A percentile compares a stretch with the other conserved stretches of the same genome.
Evolutionary conservation across 1,140 invertebrate species (phyloP).

Genomic region (Dufourea novaeangliae): DNA sequence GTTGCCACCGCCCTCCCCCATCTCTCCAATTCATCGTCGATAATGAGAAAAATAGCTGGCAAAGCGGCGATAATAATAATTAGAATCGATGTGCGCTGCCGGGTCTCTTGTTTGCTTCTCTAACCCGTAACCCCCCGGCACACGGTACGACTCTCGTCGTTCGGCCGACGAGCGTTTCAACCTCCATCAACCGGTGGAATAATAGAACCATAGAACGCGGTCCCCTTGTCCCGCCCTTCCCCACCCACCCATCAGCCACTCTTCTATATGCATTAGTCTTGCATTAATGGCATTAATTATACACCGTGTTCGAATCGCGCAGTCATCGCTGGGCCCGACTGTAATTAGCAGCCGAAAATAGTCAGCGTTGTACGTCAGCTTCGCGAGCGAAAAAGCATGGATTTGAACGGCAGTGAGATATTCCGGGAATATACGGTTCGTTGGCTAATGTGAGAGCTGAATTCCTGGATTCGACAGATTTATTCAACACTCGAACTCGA

Average conservation of each 20-base stretch:
- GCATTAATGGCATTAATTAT: conserved; percentile 46
- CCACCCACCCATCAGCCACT: neutral
- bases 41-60: conserved; percentile 60
- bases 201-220: conserved; percentile 47
- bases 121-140: conserved; percentile 57
- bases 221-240: neutral
- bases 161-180: conserved; percentile 48
- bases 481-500: too few relatives aligned
- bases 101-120: conserved; percentile 60
- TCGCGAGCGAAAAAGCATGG: neutral
- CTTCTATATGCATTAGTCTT: conserved; percentile 30
- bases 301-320: conserved; percentile 31
- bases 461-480: neutral
- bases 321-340: conserved; percentile 9
- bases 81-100: conserved; percentile 62
- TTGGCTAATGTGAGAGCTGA: neutral
- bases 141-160: conserved; percentile 15
- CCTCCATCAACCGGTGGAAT: conserved; percentile 46
- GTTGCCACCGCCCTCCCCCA: conserved; percentile 15
- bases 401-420: neutral
- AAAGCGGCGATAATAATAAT: conserved; percentile 61
- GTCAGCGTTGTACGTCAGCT: neutral
- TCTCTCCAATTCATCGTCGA: conserved; percentile 51
- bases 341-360: conserved; percentile 43
- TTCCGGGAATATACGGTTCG: neutral